Evolutionary conservation across 2,113 vertebrate genomes (phyloP).

Genomic region (Pygoscelis antarcticus): DNA sequence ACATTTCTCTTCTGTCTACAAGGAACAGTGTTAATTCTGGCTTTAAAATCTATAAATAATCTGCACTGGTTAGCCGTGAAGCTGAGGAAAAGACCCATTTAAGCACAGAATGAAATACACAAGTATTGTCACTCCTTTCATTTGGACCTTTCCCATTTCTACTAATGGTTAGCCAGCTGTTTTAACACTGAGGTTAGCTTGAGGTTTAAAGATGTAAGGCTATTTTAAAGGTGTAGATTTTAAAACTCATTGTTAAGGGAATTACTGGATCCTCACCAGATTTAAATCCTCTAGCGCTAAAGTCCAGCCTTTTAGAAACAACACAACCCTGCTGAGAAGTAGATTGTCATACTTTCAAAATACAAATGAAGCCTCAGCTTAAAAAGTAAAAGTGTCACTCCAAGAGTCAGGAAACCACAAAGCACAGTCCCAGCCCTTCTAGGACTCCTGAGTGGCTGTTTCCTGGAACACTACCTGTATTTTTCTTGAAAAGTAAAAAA

Average conservation of each 20-base stretch:
- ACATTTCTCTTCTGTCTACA: constrained; percentile 6
- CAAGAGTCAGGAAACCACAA: constrained; percentile 11
- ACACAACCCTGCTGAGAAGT: not conserved
- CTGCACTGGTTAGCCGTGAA: not conserved
- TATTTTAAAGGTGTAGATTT: not conserved
- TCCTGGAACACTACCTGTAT: not conserved
- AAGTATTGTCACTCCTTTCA: not conserved
- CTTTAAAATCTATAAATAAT: constrained; percentile 29
- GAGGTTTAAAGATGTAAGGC: not conserved
- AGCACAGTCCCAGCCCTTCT: not conserved
- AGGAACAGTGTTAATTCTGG: constrained; percentile 32
- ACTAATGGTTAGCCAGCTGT: not conserved
- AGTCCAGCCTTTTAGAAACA: not conserved
- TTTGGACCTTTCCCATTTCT: not conserved
- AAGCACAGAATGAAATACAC: not conserved
- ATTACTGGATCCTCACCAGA: not conserved
- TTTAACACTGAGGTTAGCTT: not conserved
- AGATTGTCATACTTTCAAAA: not conserved
- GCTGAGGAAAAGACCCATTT: not conserved
- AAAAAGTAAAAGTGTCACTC: not conserved
- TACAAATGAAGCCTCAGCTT: not conserved
- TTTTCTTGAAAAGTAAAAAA: constrained; percentile 28
- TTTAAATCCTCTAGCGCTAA: not conserved
- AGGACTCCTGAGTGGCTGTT: not conserved
- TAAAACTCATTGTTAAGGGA: not conserved